Percentiles rank a stretch among this genome's conserved stretches.
Conservation (phyloP, 2,113 vertebrate species). For the Micronycteris hirsuta region DNA sequence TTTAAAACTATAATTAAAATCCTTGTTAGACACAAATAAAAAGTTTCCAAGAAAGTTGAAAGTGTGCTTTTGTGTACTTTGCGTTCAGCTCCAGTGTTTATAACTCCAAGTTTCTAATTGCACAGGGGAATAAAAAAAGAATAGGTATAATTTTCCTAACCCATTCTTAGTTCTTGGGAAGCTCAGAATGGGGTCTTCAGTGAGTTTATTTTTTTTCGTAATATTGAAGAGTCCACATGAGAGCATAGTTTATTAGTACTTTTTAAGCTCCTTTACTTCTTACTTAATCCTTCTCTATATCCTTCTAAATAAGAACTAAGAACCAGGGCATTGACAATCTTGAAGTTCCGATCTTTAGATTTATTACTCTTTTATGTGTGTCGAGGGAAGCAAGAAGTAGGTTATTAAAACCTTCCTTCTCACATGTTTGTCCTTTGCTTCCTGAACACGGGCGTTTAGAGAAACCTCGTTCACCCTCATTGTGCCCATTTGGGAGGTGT, state of each 20-base stretch:
- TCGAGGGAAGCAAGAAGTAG: slow-evolving; percentile 50
- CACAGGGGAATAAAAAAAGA: neutral
- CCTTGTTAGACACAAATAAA: neutral
- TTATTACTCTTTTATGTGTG: slow-evolving; percentile 67
- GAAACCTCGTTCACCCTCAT: neutral
- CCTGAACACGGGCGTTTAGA: neutral
- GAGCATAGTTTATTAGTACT: slow-evolving; percentile 65
- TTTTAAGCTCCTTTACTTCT: slow-evolving; percentile 69
- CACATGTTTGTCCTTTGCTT: slow-evolving; percentile 34
- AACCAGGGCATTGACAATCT: slow-evolving; percentile 69
- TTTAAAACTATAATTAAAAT: neutral
- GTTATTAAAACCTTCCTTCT: slow-evolving; percentile 39
- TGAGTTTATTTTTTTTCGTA: slow-evolving; percentile 45
- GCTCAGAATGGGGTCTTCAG: neutral
- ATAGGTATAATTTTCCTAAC: neutral
- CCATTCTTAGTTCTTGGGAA: slow-evolving; percentile 1
- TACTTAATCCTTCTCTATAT: slow-evolving; percentile 62
- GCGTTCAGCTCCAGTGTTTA: neutral
- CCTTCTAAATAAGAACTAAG: slow-evolving; percentile 73
- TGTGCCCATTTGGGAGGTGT: neutral
- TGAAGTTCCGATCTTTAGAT: slow-evolving; percentile 63
- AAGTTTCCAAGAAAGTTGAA: neutral
- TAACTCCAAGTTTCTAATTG: slow-evolving; percentile 17
- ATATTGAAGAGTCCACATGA: slow-evolving; percentile 58
- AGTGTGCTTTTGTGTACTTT: neutral